Base-by-base conservation (phyloP, 2,797 vertebrate species). In the Peromyscus eremicus region DNA sequence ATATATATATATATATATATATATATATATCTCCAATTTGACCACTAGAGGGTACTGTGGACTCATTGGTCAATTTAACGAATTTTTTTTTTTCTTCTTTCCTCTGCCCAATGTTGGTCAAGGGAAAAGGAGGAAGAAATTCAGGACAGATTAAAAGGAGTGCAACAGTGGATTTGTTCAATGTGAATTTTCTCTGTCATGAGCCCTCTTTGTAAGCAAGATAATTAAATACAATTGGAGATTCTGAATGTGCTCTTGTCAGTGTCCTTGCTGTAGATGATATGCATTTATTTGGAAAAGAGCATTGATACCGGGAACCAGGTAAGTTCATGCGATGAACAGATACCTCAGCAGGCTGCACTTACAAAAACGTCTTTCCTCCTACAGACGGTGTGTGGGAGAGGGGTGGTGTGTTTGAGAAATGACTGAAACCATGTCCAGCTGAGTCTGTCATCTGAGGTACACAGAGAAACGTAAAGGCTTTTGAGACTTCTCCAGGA, bases 11-110 rank as follows among this genome's bases (percentile, higher is more conserved):
- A 3, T 46, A 13, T 5, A 6, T n/a, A 49, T 23, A 34, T 34
- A 13, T 4, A 34, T 19, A 79, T 37, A 91, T 95, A 21, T 40
- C 97, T 96, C 83, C 62, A 64, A 1, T 82, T 96, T 6, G 1
- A 70, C 98, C 99, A 98, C 98, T 73, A 99, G 99, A 89, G 98
- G 98, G 98, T 96, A 98, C 98, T 98, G 97, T 98, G 97, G 97
- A 94, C 70, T 89, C 71, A 11, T 60, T 93, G 96, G 95, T 98
- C 70, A 80, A 52, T 96, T 93, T 86, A 95, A 89, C 60, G 49
- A 19, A 6, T 62, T 43, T 34, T 13, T 85, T 55, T 9, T 5
- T 2, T 29, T 11, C n/a, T 2, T 2, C 3, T 10, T 0, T 0
- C 13, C 23, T 37, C 12, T 7, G 2, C 7, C 23, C 81, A 5